Evolutionary conservation across 2,888 invertebrate species (phyloP).

Genomic region (Rhamnusium bicolor): DNA sequence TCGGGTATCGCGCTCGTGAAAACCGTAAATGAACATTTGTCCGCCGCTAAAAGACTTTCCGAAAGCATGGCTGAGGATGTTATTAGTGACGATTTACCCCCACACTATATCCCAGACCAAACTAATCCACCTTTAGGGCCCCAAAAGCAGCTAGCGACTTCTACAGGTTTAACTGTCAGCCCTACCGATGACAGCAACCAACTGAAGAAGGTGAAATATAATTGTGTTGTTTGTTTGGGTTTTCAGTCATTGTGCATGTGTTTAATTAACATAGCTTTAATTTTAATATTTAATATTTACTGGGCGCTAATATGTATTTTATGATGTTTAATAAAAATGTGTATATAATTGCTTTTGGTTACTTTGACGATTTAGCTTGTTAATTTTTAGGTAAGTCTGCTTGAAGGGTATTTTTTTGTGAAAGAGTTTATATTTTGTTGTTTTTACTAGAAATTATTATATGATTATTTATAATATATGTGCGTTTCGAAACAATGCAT

Average conservation of each 20-base stretch:
- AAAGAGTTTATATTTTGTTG: not conserved
- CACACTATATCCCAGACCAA: constrained; percentile 43
- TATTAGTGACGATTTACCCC: constrained; percentile 51
- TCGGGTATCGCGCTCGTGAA: constrained; percentile 25
- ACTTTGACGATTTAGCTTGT: constrained; percentile 30
- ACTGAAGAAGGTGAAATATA: constrained; percentile 69
- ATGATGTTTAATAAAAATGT: constrained; percentile 38
- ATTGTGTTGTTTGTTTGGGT: constrained; percentile 66
- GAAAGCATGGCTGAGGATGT: constrained; percentile 60
- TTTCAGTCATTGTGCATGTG: constrained; percentile 63
- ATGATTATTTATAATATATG: not conserved
- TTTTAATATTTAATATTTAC: constrained; percentile 47
- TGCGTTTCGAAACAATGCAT: not conserved
- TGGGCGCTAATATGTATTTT: constrained; percentile 43
- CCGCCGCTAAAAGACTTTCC: constrained; percentile 56
- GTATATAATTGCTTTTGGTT: constrained; percentile 43
- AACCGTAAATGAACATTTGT: constrained; percentile 51
- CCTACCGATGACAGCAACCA: constrained; percentile 65
- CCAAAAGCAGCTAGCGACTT: constrained; percentile 59
- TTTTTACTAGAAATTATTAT: not conserved
- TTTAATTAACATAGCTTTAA: constrained; percentile 56
- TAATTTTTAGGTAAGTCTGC: constrained; percentile 34
- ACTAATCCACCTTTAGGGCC: constrained; percentile 61
- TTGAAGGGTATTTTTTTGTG: constrained; percentile 1
- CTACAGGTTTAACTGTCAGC: constrained; percentile 69